Conservation (phyloP, 2,113 vertebrate genomes). For the Calyptommatus sinebrachiatus region DNA sequence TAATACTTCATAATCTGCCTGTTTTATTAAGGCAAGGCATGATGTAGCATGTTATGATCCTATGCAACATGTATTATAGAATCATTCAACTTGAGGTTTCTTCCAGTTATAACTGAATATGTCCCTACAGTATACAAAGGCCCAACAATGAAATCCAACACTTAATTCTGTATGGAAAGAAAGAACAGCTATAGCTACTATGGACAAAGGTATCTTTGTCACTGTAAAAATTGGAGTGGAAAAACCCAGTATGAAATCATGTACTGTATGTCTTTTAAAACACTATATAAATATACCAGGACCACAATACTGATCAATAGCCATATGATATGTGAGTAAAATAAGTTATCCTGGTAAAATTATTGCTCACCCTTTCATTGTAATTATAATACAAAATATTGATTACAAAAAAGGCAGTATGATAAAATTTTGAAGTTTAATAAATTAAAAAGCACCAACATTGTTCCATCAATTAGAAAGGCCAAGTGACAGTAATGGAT, state of each 20-base stretch:
- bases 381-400: too few species aligned
- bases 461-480: neutral
- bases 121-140: conserved; percentile 35
- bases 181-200: conserved; percentile 13
- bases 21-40: conserved; percentile 53
- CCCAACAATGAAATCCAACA: conserved; percentile 15
- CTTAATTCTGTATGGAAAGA: conserved; percentile 33
- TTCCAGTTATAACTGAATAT: conserved; percentile 51
- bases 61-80: conserved; percentile 58
- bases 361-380: too few species aligned
- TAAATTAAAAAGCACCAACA: neutral
- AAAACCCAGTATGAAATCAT: neutral
- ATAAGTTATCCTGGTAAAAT: neutral
- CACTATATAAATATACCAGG: neutral
- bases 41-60: conserved; percentile 48
- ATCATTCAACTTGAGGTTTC: conserved; percentile 51
- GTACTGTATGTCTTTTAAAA: neutral
- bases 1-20: conserved; percentile 67
- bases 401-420: neutral
- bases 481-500: neutral
- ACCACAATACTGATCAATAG: neutral
- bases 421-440: neutral
- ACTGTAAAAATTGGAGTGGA: neutral
- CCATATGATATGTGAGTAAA: neutral
- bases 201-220: conserved; percentile 29